Base-by-base conservation (phyloP, 2,888 invertebrate species). In the Branchinecta sandiegonensis region DNA sequence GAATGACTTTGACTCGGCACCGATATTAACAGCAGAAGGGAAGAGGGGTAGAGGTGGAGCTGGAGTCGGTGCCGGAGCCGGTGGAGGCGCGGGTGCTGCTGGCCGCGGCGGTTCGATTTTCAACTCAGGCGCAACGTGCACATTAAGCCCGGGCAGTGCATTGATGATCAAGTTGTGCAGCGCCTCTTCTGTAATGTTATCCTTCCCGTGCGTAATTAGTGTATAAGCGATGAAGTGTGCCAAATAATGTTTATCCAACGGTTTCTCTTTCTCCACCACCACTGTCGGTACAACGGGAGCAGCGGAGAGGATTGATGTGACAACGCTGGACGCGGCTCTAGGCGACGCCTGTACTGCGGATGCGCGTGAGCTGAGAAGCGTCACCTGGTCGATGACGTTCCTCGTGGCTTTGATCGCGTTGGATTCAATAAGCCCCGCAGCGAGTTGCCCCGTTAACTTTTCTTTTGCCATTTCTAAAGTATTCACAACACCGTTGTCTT, bases 381-480 rank as follows among this genome's bases (percentile, higher is more conserved):
- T 89, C 71, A 87, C 86, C 76, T 88, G 86, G 75, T 86, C 84
- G 71, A 90, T 85, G 67, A 89, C 87, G 70, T 83, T 82, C 74
- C 88, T 86, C 69, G 86, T 86, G 63, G 90, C 86, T 70, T 83
- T 81, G 70, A 86, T 84, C 71, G 88, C 87, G 71, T 80, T 76
- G 67, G 80, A 79, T 69, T 81, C 81, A 10, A 84, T 82, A 71
- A 87, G 84, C 68, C 86, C 85, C 47, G 89, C 87, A 74, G 87
- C 84, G 70, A 86, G 78, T 68, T 87, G 85, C 66, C 89, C 89
- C 77, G 88, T 89, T 66, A 92, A 79, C 77, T 91, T 91, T 77
- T 91, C 91, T 74, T 90, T 90, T 0, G 87, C 86, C 0, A 90
- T 90, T 79, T 91, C 90, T 71, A 92, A 84, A 72, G 90, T 80